Evolutionary conservation across 2,888 invertebrate genomes (phyloP), one percentile per base, ranked within the genome.

Genomic region (Ischnura elegans): DNA sequence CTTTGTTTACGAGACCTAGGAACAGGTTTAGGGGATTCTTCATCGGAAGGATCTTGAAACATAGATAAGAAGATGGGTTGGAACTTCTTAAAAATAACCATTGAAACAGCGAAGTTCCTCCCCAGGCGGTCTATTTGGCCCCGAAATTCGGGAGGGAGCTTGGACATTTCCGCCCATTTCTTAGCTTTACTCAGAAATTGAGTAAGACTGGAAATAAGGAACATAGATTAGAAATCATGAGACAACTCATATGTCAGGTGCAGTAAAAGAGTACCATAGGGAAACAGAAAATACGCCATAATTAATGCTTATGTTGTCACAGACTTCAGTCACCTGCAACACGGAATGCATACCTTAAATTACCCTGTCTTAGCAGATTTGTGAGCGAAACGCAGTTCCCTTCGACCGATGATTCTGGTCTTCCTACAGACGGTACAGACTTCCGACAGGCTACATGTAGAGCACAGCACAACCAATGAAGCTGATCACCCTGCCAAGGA

Each of bases 391-490:
- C 98, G 96, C 98, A 98, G 96, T 99, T 99, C 51, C 99, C 98
- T 96, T 98, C 98, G 21, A 98, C 97, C 94, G 97, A 97, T 93
- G 97, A 96, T 47, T 97, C 98, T 93, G 97, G 96, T 94, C 96
- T 96, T 94, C 98, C 98, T 42, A 99, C 98, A 16, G 98, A 98
- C 2, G 98, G 98, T 90, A 98, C 97, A 94, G 97, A 97, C 93
- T 97, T 98, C 94, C 98, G 97, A 95, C 99, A 99, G 46, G 98
- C 98, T 61, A 98, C 98, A 96, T 98, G 99, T 87, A 99, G 96
- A 10, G 99, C 98, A 97, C 99, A 99, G 90, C 98, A 98, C 95
- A 99, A 97, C 99, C 99, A 99, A 95, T 99, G 99, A 93, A 98
- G 96, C 94, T 97, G 97, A 95, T 99, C 98, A 47, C 99, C 99